Percentiles rank a stretch among this genome's conserved stretches.
phyloP scores from a whole-genome alignment of 92 coral and sea anemone genomes.

The Ricordea florida region DNA sequence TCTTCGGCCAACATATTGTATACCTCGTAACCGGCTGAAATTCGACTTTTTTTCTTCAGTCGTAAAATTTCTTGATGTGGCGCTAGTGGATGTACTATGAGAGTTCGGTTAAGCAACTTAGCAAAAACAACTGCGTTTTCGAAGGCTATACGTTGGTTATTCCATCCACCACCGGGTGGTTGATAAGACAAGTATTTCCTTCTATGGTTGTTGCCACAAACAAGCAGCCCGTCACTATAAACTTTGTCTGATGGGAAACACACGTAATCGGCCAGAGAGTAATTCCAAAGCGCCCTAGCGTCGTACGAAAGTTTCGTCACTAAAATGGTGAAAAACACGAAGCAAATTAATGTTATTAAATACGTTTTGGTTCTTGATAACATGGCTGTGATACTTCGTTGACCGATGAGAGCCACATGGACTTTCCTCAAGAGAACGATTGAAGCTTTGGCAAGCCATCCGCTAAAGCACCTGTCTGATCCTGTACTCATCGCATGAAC shows the following conservation, averaged over 20 bases:
- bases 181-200: conserved; percentile 84
- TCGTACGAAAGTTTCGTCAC: neutral
- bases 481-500: neutral
- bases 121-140: conserved; percentile 95
- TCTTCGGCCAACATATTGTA: conserved; percentile 65
- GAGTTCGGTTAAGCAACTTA: conserved; percentile 74
- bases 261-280: neutral
- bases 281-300: neutral
- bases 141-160: conserved; percentile 95
- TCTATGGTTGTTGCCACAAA: conserved; percentile 29
- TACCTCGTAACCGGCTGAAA: conserved; percentile 47
- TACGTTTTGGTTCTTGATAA: neutral
- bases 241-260: conserved; percentile 12
- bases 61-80: conserved; percentile 76
- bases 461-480: conserved; percentile 17
- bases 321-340: neutral
- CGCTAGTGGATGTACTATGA: conserved; percentile 91
- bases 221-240: conserved; percentile 53
- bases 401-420: too few species aligned
- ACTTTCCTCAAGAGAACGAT: too few species aligned
- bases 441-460: too few species aligned
- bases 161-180: conserved; percentile 99
- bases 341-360: neutral
- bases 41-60: conserved; percentile 20
- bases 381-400: neutral